Percentiles rank a stretch among this genome's conserved stretches.
Evolutionary conservation across 1,140 invertebrate genomes (phyloP).

Genomic region (Triops longicaudatus): DNA sequence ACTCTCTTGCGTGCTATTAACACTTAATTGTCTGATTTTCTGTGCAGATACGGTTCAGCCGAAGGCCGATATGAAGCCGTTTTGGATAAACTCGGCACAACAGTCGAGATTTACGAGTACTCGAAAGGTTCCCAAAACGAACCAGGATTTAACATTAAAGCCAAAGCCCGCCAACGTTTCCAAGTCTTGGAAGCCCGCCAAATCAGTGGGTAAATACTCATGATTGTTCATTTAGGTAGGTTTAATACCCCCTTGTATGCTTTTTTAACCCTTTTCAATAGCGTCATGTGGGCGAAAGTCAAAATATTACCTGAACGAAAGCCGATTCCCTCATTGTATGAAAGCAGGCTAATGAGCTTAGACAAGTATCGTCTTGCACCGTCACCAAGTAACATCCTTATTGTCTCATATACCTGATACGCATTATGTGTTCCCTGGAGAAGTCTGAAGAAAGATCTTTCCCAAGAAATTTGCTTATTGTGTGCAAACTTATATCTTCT

Average conservation of each 20-base stretch:
- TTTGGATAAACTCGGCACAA: slow-evolving; percentile 48
- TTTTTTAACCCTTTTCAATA: slow-evolving; percentile 31
- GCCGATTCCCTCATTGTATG: slow-evolving; percentile 44
- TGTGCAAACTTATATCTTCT: no score
- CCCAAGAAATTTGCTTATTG: no score
- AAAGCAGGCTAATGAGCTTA: slow-evolving; percentile 40
- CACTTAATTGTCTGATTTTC: no score
- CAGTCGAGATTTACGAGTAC: slow-evolving; percentile 62
- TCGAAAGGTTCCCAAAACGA: slow-evolving; percentile 40
- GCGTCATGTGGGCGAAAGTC: slow-evolving; percentile 47
- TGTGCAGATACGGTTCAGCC: background rate
- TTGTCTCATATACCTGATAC: background rate
- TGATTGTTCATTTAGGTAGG: background rate
- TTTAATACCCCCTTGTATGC: slow-evolving; percentile 12
- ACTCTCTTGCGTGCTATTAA: no score
- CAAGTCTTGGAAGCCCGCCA: slow-evolving; percentile 45
- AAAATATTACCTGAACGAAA: slow-evolving; percentile 55
- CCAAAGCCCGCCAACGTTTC: slow-evolving; percentile 58
- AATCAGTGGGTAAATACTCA: slow-evolving; percentile 41
- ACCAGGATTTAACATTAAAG: slow-evolving; percentile 46
- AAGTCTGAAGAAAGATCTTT: no score
- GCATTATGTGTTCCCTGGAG: no score
- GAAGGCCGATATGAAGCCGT: slow-evolving; percentile 27
- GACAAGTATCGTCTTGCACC: slow-evolving; percentile 39
- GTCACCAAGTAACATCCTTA: background rate